These are phyloP conservation scores for Origma solitaria DNA, from an alignment of 2,113 vertebrate genomes.

Conservation along the genomic window DNA sequence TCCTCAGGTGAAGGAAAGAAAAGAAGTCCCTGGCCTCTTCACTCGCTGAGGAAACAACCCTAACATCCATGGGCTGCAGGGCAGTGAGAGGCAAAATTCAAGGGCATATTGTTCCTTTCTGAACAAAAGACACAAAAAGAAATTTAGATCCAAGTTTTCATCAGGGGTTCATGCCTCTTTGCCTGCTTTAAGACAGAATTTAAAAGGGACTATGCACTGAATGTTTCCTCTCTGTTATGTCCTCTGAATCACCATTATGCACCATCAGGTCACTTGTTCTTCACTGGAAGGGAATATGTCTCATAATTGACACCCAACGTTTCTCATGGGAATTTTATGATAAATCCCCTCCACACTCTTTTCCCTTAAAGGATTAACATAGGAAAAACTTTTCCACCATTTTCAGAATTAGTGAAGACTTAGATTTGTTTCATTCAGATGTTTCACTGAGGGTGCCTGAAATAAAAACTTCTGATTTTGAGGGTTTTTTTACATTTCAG, in stretches of 20 bases:
- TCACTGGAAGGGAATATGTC: not conserved
- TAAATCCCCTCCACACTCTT: not conserved
- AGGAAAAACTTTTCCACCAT: not conserved
- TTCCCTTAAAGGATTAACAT: not conserved
- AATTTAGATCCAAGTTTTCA: not conserved
- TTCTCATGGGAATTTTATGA: not conserved
- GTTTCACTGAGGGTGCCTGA: not conserved
- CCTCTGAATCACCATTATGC: not conserved
- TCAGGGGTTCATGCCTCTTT: not conserved
- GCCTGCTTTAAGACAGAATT: not conserved
- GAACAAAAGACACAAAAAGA: not conserved
- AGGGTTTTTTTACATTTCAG: not conserved
- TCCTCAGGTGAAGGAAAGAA: not conserved
- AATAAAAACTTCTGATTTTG: not conserved
- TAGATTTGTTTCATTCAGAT: not conserved
- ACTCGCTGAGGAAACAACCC: accelerated
- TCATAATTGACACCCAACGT: not conserved
- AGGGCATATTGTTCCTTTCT: not conserved
- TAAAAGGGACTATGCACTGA: not conserved
- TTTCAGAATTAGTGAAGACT: not conserved
- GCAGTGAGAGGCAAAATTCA: not conserved
- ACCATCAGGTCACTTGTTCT: not conserved
- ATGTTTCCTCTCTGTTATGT: not conserved
- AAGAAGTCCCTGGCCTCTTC: not conserved
- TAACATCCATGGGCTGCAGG: not conserved